These are phyloP conservation scores for Tangara arthus DNA, from an alignment of 2,797 vertebrate genomes.

Conservation along the genomic window DNA sequence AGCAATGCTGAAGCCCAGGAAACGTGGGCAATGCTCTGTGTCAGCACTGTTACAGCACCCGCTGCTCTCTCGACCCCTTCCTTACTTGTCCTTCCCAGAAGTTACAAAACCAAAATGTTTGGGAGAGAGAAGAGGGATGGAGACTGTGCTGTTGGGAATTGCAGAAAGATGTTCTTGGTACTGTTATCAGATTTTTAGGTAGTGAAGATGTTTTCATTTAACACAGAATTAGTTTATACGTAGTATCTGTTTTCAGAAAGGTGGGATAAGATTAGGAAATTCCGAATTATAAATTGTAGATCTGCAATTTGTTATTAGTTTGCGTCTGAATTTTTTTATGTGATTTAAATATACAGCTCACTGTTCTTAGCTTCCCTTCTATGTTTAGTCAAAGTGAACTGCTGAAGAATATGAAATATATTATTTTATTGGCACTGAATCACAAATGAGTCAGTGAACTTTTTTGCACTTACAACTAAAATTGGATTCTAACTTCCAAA, in stretches of 20 bases:
- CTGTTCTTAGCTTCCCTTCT: conserved; percentile 53
- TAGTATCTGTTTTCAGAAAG: background rate
- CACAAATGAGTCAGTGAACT: conserved; percentile 65
- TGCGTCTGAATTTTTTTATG: background rate
- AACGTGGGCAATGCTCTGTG: background rate
- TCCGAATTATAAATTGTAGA: background rate
- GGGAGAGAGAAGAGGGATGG: background rate
- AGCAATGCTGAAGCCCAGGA: background rate
- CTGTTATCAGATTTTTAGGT: background rate
- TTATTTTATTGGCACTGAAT: conserved; percentile 72
- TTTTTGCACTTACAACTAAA: conserved; percentile 66
- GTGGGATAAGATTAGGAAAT: background rate
- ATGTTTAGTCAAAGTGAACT: conserved; percentile 71
- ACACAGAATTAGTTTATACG: background rate
- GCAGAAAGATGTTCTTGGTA: background rate
- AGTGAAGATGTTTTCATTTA: background rate
- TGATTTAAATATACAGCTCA: conserved; percentile 42
- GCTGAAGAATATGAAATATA: conserved; percentile 73
- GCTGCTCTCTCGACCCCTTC: background rate
- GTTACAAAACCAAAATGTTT: background rate
- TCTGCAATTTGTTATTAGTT: background rate
- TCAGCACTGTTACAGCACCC: conserved; percentile 5
- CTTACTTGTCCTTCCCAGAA: background rate
- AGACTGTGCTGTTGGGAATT: background rate
- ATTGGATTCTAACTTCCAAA: conserved; percentile 69